These are phyloP conservation scores for Uria lomvia DNA, from an alignment of 2,113 vertebrate species.

Conservation along the genomic window DNA sequence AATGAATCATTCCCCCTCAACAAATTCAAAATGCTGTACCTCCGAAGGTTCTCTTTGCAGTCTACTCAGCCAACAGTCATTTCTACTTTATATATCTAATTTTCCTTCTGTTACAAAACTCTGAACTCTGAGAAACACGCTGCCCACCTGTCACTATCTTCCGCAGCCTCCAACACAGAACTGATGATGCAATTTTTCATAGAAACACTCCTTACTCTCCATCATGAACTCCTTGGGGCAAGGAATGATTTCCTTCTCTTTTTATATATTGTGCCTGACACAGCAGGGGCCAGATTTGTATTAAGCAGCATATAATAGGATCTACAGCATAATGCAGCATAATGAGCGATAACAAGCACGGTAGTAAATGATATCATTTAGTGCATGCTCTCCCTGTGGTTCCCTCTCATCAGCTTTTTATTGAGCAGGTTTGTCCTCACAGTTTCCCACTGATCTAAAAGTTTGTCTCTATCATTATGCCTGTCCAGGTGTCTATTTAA, in stretches of 20 bases:
- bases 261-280: neutral
- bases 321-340: neutral
- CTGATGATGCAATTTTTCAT: neutral
- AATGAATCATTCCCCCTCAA: neutral
- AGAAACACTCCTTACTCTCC: neutral
- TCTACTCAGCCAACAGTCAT: neutral
- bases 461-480: neutral
- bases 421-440: neutral
- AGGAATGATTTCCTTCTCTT: neutral
- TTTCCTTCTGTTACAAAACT: neutral
- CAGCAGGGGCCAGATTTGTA: neutral
- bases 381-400: neutral
- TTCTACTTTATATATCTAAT: neutral
- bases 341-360: neutral
- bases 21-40: neutral
- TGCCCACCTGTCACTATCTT: neutral
- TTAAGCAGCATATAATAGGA: neutral
- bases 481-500: neutral
- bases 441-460: neutral
- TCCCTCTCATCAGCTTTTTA: neutral
- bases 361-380: constrained; percentile 11
- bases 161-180: neutral
- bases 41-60: neutral
- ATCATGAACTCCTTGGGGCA: neutral
- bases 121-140: neutral